A percentile compares a stretch with the other conserved stretches of the same genome.
Conservation (phyloP, 2,797 vertebrate genomes). For the Coregonus suidteri region DNA sequence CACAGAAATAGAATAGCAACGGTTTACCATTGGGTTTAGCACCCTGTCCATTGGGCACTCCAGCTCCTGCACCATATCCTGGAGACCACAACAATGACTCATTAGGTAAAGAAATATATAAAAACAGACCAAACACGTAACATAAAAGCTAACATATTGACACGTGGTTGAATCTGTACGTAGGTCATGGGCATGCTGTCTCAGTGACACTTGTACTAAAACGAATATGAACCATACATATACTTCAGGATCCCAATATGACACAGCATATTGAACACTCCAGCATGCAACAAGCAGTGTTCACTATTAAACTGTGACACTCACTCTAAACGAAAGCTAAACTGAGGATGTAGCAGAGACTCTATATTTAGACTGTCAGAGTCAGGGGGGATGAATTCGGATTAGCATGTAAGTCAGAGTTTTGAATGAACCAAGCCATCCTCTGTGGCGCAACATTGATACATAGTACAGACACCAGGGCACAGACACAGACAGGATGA, state of each 20-base stretch:
- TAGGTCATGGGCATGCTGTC: not conserved
- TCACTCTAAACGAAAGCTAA: not conserved
- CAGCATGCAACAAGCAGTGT: not conserved
- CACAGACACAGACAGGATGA: not conserved
- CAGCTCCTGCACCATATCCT: slow-evolving; percentile 24
- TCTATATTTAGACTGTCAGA: not conserved
- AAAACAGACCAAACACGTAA: not conserved
- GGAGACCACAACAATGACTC: slow-evolving; percentile 12
- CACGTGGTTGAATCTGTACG: not conserved
- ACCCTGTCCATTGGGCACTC: slow-evolving; percentile 17
- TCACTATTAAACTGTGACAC: not conserved
- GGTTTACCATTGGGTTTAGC: slow-evolving; percentile 23
- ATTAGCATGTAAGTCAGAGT: not conserved
- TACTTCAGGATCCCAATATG: not conserved
- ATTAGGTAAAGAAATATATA: not conserved
- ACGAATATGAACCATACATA: not conserved
- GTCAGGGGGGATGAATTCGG: not conserved
- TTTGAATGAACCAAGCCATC: not conserved
- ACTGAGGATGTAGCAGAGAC: not conserved
- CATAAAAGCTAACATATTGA: not conserved
- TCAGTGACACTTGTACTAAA: not conserved
- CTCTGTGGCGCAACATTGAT: not conserved
- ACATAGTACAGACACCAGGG: slow-evolving; percentile 5
- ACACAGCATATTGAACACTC: not conserved
- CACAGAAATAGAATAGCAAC: not conserved